Evolutionary conservation across 1,140 invertebrate genomes (phyloP), one percentile per base, ranked within the genome.

Genomic region (Calliphora vicina): DNA sequence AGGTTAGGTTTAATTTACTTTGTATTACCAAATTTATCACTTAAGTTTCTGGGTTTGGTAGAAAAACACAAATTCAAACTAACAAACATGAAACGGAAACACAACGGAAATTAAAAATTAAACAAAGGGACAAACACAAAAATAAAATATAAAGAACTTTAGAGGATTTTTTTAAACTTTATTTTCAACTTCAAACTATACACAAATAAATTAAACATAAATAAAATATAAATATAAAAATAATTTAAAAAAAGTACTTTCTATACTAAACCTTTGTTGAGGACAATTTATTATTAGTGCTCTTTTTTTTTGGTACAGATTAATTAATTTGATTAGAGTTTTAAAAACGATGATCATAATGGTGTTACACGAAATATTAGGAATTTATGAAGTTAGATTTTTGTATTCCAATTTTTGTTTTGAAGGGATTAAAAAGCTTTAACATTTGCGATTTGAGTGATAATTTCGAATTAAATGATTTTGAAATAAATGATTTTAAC

Each of bases 201-300:
- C 57, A 67, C 57, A 67, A 67, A 50, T 17, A 57, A 67, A 67
- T 67, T 2, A 67, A 67, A 67, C 61, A 67, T 9, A 67, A 8
- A 67, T 67, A 20, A 67, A 67, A 67, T 20, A 67, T n/a, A 17
- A 57, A n/a, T 15, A 57, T 57, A 17, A 15, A 57, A 10, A 3
- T 4, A 67, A 67, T 20, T 67, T 20, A 20, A 67, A 67, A 23
- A n/a, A n/a, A n/a, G n/a, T 67, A 67, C n/a, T 25, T 67, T 67
- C 20, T 23, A 67, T 67, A 67, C 61, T 67, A 67, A 67, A 67
- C 61, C 61, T 67, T 57, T 67, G 61, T 67, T 67, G 61, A 67
- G 61, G 20, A 67, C n/a, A 67, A 25, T 25, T 25, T n/a, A 57
- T 17, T 57, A 57, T 57, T 10, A 67, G 61, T 67, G 61, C 61